Percentiles rank a stretch among this genome's conserved stretches.
Conservation (phyloP, 1,140 invertebrate species). For the Diorhabda sublineata region DNA sequence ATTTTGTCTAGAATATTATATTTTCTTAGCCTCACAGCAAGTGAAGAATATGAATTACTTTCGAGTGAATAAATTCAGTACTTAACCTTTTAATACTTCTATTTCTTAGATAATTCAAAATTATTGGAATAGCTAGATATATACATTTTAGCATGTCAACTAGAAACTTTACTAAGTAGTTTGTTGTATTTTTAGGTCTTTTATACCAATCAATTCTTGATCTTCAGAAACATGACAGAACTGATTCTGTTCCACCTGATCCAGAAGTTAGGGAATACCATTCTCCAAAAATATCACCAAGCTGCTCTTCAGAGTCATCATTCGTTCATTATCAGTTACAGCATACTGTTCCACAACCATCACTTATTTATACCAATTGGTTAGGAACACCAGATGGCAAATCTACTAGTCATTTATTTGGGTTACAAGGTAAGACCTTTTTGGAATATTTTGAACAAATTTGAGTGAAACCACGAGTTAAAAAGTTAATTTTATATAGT, state of each 20-base stretch:
- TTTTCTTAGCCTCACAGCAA: no score
- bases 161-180: background rate
- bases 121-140: no score
- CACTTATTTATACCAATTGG: constrained; percentile 2
- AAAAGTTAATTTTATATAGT: no score
- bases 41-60: no score
- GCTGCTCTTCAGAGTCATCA: constrained; percentile 4
- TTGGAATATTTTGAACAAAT: no score
- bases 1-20: no score
- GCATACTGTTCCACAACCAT: constrained; percentile 3
- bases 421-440: constrained; percentile 11
- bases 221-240: constrained; percentile 1
- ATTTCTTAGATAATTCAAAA: no score
- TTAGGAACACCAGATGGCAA: background rate
- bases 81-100: no score
- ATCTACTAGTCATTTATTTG: constrained; percentile 9
- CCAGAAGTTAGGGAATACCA: background rate
- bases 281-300: background rate
- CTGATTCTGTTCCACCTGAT: constrained; percentile 2
- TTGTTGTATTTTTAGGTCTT: background rate
- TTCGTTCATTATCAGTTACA: constrained; percentile 5
- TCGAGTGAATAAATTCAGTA: no score
- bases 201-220: constrained; percentile 5
- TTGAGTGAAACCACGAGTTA: no score
- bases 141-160: no score